Evolutionary conservation across 1,140 invertebrate genomes (phyloP), one percentile per base, ranked within the genome.

Genomic region (Gerris buenoi): DNA sequence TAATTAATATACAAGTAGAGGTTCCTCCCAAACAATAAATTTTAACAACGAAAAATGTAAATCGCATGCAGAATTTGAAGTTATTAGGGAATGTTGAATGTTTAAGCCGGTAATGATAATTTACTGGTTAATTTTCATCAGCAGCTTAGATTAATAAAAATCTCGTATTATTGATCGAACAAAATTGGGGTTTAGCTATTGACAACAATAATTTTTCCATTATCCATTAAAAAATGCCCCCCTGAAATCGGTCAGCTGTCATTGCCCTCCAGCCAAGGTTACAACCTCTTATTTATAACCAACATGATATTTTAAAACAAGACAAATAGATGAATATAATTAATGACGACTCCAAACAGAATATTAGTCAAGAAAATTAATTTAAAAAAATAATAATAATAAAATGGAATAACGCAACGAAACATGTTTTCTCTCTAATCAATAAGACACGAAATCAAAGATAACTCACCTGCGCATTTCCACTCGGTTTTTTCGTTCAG

Each of bases 401-500:
- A n/a, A n/a, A n/a, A n/a, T n/a, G n/a, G n/a, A n/a, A n/a, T n/a
- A n/a, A n/a, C n/a, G n/a, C n/a, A n/a, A n/a, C n/a, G n/a, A n/a
- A n/a, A n/a, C n/a, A n/a, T n/a, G n/a, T n/a, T n/a, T 33, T 68
- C 27, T 60, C 15, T 56, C 25, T 28, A 59, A 29, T 22, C 25
- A 60, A 13, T 5, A 22, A n/a, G n/a, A n/a, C n/a, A n/a, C n/a
- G n/a, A n/a, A n/a, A n/a, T n/a, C n/a, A n/a, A n/a, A n/a, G 15
- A 22, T 1, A 56, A 25, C 69, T 70, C 57, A 72, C 71, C 71
- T 71, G 70, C 70, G 69, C 71, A 72, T 64, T 65, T 46, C 65
- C 66, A 68, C 65, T 72, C 70, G 66, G 69, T 71, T 69, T 63
- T 68, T 26, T 66, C 63, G 27, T 66, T 64, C 28, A 65, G 60